Percentiles rank a stretch among this genome's conserved stretches.
Conservation (phyloP, 2,113 vertebrate species). For the Nesospiza acunhae region DNA sequence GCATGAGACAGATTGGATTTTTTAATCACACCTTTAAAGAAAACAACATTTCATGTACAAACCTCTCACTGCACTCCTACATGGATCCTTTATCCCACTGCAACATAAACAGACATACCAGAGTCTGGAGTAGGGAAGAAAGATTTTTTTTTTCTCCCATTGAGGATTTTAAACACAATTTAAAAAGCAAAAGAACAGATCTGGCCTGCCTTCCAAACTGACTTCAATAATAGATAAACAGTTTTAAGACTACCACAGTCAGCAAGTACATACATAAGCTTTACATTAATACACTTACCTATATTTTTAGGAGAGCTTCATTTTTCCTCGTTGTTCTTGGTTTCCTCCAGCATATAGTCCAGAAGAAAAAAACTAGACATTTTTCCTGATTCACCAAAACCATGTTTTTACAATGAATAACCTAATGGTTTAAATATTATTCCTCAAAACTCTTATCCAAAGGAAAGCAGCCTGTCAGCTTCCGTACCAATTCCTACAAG, state of each 20-base stretch:
- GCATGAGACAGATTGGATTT: slow-evolving; percentile 9
- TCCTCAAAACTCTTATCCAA: neutral
- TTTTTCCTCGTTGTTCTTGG: neutral
- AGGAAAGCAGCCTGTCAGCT: neutral
- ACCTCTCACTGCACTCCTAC: neutral
- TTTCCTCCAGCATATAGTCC: neutral
- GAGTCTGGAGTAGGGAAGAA: neutral
- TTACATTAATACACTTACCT: neutral
- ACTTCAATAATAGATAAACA: neutral
- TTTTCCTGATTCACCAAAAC: neutral
- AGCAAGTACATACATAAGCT: neutral
- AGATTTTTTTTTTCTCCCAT: no score
- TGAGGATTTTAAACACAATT: slow-evolving; percentile 16
- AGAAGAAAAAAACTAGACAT: neutral
- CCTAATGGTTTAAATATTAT: neutral
- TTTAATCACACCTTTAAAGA: slow-evolving; percentile 55
- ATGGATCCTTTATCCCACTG: neutral
- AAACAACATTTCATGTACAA: neutral
- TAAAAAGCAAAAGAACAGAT: neutral
- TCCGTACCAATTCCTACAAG: neutral
- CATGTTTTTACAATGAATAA: neutral
- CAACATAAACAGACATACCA: slow-evolving; percentile 1
- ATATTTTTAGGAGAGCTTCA: neutral
- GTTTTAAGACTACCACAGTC: neutral
- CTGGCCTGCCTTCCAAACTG: neutral